Base-by-base conservation (phyloP, 2,797 vertebrate genomes). In the Thalassophryne amazonica region DNA sequence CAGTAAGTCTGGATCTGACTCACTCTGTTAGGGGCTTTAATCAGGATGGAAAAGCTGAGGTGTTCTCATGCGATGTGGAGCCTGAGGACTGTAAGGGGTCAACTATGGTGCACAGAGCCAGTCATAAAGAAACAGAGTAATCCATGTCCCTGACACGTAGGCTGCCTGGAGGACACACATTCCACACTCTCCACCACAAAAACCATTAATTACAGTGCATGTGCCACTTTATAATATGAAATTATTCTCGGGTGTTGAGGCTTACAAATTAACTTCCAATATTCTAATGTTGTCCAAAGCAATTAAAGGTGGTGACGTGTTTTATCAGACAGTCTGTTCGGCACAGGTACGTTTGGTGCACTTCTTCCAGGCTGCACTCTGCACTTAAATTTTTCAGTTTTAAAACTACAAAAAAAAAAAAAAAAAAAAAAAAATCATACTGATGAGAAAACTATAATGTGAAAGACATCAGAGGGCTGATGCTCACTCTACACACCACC, bases 11-110 rank as follows among this genome's bases (percentile, higher is more conserved):
- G 54, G 32, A 60, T 71, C 60, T 84, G 79, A 84, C 69, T 88
- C 81, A 83, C 68, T 48, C 63, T 73, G 73, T 73, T 76, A 70
- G 63, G 55, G 65, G 74, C 53, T 83, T 78, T 75, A 82, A 81
- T 84, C 69, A 73, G 60, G 48, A 73, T 54, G 64, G 76, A 82
- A 83, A 76, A 61, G 55, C 54, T 66, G 50, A 24, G 1, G 43
- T 22, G 56, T 76, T 83, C 64, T 78, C 73, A 76, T 83, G 80
- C 76, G 2, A 83, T 43, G 61, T 50, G 19, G 68, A 73, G 69
- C 80, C 59, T 64, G 31, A 65, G 70, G 72, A 71, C 62, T 63
- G 69, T 66, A 42, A 55, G 63, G 68, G 80, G 73, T 81, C 69
- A 79, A 68, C 61, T 42, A 8, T 11, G 50, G 63, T 66, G 60